Evolutionary conservation across 2,888 invertebrate species (phyloP), one percentile per base, ranked within the genome.

Genomic region (Sicus ferrugineus): DNA sequence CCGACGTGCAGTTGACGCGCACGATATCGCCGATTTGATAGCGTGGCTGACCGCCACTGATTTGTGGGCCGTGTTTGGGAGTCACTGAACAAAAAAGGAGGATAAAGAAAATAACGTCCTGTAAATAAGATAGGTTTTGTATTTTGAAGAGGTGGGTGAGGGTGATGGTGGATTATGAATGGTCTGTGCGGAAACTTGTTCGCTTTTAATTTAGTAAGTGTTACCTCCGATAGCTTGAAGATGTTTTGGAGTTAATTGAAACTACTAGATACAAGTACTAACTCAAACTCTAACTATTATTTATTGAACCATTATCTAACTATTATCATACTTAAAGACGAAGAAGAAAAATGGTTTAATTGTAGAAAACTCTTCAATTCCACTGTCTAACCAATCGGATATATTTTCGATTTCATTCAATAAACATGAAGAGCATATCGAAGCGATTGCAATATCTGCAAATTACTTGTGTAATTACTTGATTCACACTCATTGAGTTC

Each of bases 1-100:
- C 92, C 46, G 94, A 94, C 6, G 93, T 93, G 86, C 95, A 95
- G 86, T 93, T 94, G 75, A 94, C 92, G 74, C 91, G 89, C 38
- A 95, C 93, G 61, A 89, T 88, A 83, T 95, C 94, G 16, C 93
- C 93, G 73, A 92, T 90, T 85, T 93, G 93, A 86, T 95, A 95
- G 72, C 94, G 90, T 21, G 92, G 90, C 75, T 90, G 89, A 34
- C 93, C 93, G 48, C 94, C 94, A 9, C 89, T 89, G 84, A 95
- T 94, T 78, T 90, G 89, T n/a, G 94, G 94, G 38, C 93, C 94
- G 78, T 90, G 90, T 78, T 92, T 91, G 30, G 94, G 94, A 74
- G 93, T 87, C 54, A 93, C 94, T 95, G 87, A 50, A 87, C 85
- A 75, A 74, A 76, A 56, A n/a, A n/a, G 77, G 70, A 72, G 64